These are phyloP conservation scores for Heliothis virescens DNA, from an alignment of 1,140 invertebrate genomes.

Conservation along the genomic window DNA sequence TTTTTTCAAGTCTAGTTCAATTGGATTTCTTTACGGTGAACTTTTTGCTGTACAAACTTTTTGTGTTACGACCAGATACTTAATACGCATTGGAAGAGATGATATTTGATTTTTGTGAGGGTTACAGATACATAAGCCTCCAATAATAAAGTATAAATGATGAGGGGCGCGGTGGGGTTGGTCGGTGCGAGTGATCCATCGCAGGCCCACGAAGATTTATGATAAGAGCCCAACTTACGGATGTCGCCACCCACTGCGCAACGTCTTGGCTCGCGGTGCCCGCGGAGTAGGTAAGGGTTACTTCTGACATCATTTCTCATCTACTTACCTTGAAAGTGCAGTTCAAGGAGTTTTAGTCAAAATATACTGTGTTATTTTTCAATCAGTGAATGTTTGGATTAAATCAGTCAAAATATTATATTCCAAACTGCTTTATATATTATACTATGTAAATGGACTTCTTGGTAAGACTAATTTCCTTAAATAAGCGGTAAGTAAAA, in stretches of 20 bases:
- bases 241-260: conserved; percentile 64
- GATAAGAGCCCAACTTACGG: conserved; percentile 66
- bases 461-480: too few relatives aligned
- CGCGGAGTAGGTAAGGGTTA: conserved; percentile 14
- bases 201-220: conserved; percentile 64
- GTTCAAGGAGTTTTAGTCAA: neutral
- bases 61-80: neutral
- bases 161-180: conserved; percentile 55
- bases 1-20: conserved; percentile 18
- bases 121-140: conserved; percentile 57
- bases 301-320: conserved; percentile 15
- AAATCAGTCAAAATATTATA: too few relatives aligned
- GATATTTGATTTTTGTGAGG: conserved; percentile 46
- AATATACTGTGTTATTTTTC: neutral
- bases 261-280: conserved; percentile 28
- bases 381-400: too few relatives aligned
- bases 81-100: neutral
- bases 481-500: too few relatives aligned
- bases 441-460: too few relatives aligned
- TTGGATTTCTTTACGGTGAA: conserved; percentile 2
- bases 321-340: neutral
- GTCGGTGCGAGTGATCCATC: conserved; percentile 57
- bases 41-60: neutral
- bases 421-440: too few relatives aligned
- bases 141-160: conserved; percentile 69